phyloP scores from a whole-genome alignment of 2,797 vertebrate genomes.

The Cetoscarus ocellatus region DNA sequence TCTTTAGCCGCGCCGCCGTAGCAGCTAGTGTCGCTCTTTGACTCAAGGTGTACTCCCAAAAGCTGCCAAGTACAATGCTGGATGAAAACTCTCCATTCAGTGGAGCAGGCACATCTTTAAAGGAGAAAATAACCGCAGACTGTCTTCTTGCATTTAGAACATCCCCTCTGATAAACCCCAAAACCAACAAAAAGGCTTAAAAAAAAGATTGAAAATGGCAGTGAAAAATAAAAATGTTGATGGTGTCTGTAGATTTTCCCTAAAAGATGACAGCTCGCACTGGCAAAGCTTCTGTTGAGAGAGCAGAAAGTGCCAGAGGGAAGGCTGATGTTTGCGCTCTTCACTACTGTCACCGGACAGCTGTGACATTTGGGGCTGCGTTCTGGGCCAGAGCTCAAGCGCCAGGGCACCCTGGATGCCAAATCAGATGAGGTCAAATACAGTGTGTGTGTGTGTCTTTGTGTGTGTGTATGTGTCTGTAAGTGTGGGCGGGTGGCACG shows the following conservation, averaged over 20 bases:
- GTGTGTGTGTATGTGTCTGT: constrained; percentile 16
- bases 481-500: constrained; percentile 40
- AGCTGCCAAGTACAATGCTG: constrained; percentile 46
- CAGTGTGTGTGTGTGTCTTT: constrained; percentile 21
- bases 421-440: constrained; percentile 64
- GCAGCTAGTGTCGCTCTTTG: constrained; percentile 54
- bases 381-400: constrained; percentile 64
- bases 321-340: constrained; percentile 48
- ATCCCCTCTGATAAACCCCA: constrained; percentile 44
- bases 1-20: constrained; percentile 53
- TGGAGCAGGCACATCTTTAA: constrained; percentile 40
- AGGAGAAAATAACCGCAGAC: constrained; percentile 43
- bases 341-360: constrained; percentile 62
- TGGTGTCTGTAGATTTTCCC: constrained; percentile 28
- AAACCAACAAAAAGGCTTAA: constrained; percentile 18
- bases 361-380: constrained; percentile 74
- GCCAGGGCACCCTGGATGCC: constrained; percentile 42
- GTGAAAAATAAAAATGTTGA: constrained; percentile 8
- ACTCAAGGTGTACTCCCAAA: constrained; percentile 46
- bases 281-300: constrained; percentile 44
- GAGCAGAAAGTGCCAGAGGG: constrained; percentile 31
- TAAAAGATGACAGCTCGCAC: constrained; percentile 40
- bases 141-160: constrained; percentile 26
- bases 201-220: constrained; percentile 44
- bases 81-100: constrained; percentile 30